Evolutionary conservation across 2,113 vertebrate species (phyloP).

Genomic region (Catharus bicknelli): DNA sequence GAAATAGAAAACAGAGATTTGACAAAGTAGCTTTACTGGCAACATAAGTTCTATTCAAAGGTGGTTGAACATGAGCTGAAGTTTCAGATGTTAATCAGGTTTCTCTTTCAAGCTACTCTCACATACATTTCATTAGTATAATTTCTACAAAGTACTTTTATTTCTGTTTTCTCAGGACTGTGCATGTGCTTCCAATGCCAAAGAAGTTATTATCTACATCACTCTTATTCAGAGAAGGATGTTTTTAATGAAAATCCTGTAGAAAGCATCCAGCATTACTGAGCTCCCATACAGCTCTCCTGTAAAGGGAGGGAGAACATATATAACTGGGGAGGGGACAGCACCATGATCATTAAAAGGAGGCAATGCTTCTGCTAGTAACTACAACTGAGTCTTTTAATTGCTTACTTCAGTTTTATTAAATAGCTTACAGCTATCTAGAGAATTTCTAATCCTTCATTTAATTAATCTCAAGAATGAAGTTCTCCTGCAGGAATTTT

Average conservation of each 20-base stretch:
- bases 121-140: slow-evolving; percentile 4
- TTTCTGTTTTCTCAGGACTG: slow-evolving; percentile 19
- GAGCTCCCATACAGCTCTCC: neutral
- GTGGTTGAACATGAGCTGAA: neutral
- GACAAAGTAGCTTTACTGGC: neutral
- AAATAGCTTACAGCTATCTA: slow-evolving; percentile 60
- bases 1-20: neutral
- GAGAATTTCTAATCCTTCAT: slow-evolving; percentile 57
- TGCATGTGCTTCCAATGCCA: neutral
- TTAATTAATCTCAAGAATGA: slow-evolving; percentile 64
- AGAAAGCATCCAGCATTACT: neutral
- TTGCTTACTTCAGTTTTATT: slow-evolving; percentile 61
- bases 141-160: slow-evolving; percentile 23
- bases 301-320: neutral
- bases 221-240: neutral
- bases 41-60: neutral
- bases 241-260: neutral
- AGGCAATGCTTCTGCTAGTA: slow-evolving; percentile 25
- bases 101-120: slow-evolving; percentile 21
- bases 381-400: slow-evolving; percentile 34
- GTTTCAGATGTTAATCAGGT: slow-evolving; percentile 18
- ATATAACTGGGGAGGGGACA: neutral
- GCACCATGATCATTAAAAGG: neutral
- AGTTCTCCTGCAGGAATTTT: slow-evolving; percentile 54
- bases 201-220: neutral